phyloP scores from a whole-genome alignment of 2,113 vertebrate species.

The Dryoscopus gambensis region DNA sequence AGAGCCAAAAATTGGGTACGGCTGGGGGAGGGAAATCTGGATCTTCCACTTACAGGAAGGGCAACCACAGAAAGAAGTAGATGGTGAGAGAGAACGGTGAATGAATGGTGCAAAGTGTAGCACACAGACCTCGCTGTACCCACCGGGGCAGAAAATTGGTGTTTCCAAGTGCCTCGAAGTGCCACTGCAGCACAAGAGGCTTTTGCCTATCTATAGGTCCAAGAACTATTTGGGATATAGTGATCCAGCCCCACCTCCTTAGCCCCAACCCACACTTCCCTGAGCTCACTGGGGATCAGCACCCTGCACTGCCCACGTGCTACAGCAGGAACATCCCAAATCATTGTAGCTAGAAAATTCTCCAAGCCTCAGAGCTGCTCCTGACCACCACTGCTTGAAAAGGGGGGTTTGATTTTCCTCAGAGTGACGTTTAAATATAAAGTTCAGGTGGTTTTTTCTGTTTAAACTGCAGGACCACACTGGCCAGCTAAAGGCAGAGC shows the following conservation, averaged over 20 bases:
- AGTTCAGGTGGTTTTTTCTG: not conserved
- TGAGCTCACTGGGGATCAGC: not conserved
- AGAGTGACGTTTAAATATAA: not conserved
- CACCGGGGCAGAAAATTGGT: not conserved
- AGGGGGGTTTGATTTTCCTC: not conserved
- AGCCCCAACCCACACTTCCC: fast-evolving
- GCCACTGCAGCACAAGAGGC: not conserved
- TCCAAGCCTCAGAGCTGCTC: not conserved
- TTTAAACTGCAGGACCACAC: not conserved
- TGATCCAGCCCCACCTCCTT: not conserved
- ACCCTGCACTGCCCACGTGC: not conserved
- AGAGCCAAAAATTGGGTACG: not conserved
- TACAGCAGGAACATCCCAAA: not conserved
- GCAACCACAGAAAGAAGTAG: not conserved
- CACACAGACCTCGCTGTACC: fast-evolving
- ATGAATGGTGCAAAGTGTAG: not conserved
- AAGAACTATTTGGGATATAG: not conserved
- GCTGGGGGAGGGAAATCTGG: not conserved
- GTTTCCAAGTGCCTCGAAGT: not conserved
- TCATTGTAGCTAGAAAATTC: not conserved
- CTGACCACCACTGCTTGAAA: not conserved
- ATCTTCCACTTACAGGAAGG: not conserved
- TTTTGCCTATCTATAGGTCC: not conserved
- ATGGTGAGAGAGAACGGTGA: not conserved
- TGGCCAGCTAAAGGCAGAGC: not conserved